A percentile compares a stretch with the other conserved stretches of the same genome.
Evolutionary conservation across 2,888 invertebrate genomes (phyloP).

Genomic region (Petrolisthes manimaculis): DNA sequence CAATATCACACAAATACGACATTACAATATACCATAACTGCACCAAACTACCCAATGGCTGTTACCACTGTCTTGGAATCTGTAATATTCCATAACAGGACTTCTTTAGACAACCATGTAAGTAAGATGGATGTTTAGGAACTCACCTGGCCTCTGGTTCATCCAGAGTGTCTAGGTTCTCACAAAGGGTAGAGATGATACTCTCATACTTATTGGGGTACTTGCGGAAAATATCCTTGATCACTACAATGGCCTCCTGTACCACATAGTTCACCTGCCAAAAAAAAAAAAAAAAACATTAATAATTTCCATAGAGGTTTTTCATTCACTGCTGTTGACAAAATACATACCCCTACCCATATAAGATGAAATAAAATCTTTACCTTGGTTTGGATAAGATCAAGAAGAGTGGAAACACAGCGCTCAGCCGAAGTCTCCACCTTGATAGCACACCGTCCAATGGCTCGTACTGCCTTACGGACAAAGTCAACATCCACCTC

Average conservation of each 20-base stretch:
- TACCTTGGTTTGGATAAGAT: constrained; percentile 98
- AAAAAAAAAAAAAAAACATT: background rate
- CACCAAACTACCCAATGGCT: no score
- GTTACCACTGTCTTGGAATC: no score
- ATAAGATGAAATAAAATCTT: background rate
- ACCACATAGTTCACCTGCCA: constrained; percentile 92
- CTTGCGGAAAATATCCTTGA: constrained; percentile 92
- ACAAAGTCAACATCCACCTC: constrained; percentile 99
- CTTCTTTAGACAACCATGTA: no score
- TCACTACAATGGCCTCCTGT: constrained; percentile 99
- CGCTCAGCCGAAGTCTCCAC: constrained; percentile 97
- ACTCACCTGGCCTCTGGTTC: constrained; percentile 89
- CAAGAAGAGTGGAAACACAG: constrained; percentile 96
- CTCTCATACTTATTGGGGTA: constrained; percentile 99
- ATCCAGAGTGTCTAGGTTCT: constrained; percentile 97
- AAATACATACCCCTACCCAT: no score
- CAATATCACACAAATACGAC: no score
- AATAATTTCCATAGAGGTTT: background rate
- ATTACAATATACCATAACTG: no score
- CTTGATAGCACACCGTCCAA: constrained; percentile 98
- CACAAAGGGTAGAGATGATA: constrained; percentile 98
- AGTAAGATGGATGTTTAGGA: no score
- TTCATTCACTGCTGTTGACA: background rate
- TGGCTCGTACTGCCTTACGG: constrained; percentile 97
- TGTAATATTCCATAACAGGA: no score